These are phyloP conservation scores for Asobara japonica DNA, from an alignment of 1,140 invertebrate genomes.

Conservation along the genomic window DNA sequence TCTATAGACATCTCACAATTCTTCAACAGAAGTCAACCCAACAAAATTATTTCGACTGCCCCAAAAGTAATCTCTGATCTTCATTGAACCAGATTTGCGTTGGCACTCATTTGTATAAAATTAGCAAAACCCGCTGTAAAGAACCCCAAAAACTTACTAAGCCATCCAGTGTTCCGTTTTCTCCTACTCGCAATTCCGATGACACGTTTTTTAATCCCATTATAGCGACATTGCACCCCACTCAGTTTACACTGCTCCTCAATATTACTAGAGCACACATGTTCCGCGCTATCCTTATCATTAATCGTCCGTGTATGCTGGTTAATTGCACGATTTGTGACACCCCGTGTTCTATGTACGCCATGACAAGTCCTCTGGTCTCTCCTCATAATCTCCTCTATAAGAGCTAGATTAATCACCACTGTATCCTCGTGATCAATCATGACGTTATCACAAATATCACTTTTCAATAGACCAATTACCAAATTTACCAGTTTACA, in stretches of 20 bases:
- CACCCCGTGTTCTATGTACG: slow-evolving; percentile 41
- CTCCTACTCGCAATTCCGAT: not conserved
- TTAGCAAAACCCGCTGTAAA: too few species aligned
- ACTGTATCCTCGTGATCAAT: slow-evolving; percentile 33
- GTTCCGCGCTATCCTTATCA: not conserved
- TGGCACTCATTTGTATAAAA: too few species aligned
- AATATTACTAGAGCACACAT: not conserved
- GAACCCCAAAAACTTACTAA: slow-evolving; percentile 61
- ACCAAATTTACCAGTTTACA: too few species aligned
- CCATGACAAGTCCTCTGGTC: slow-evolving; percentile 60
- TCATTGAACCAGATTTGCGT: too few species aligned
- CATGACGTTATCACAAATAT: slow-evolving; percentile 44
- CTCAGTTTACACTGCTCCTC: slow-evolving; percentile 36
- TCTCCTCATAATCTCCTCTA: slow-evolving; percentile 54
- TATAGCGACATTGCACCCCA: slow-evolving; percentile 27
- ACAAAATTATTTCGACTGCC: too few species aligned
- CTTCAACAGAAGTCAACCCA: too few species aligned
- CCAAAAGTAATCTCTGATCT: too few species aligned
- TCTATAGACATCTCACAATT: too few species aligned
- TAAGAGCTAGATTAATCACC: slow-evolving; percentile 37
- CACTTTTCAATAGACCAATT: too few species aligned
- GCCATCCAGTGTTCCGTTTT: slow-evolving; percentile 42
- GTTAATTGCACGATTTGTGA: not conserved
- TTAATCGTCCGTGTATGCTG: not conserved
- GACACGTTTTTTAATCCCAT: slow-evolving; percentile 9